Evolutionary conservation across 2,113 vertebrate species (phyloP).

Genomic region (Xenopus tropicalis): DNA sequence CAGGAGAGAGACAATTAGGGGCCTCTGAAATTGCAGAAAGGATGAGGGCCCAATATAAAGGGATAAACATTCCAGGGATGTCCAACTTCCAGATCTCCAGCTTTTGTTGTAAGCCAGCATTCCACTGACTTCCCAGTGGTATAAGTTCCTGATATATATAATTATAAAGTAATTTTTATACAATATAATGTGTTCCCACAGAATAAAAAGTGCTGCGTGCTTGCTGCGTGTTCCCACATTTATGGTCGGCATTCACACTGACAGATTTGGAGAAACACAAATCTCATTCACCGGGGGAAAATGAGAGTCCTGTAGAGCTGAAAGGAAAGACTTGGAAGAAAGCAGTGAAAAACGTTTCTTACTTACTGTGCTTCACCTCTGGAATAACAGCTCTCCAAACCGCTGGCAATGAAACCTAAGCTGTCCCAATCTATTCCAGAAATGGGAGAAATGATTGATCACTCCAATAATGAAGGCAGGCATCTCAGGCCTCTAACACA

Average conservation of each 20-base stretch:
- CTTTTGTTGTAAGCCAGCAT: too few species aligned
- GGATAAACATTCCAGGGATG: too few species aligned
- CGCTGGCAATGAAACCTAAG: slow-evolving; percentile 48
- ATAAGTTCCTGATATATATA: too few species aligned
- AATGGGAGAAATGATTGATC: slow-evolving; percentile 47
- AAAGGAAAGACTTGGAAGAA: slow-evolving; percentile 48
- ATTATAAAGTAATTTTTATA: too few species aligned
- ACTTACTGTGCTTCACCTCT: slow-evolving; percentile 21
- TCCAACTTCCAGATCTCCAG: too few species aligned
- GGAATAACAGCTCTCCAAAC: slow-evolving; percentile 50
- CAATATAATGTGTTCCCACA: too few species aligned
- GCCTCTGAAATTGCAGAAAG: too few species aligned
- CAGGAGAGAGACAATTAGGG: too few species aligned
- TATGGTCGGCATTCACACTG: slow-evolving; percentile 32
- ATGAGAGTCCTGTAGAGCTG: slow-evolving; percentile 29
- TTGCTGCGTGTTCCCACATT: not conserved
- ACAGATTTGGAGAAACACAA: slow-evolving; percentile 50
- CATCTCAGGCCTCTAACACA: slow-evolving; percentile 29
- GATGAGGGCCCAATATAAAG: too few species aligned
- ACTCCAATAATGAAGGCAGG: slow-evolving; percentile 47
- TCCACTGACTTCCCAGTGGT: too few species aligned
- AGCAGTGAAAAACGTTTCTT: slow-evolving; percentile 46
- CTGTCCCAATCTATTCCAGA: slow-evolving; percentile 45
- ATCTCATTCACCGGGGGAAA: slow-evolving; percentile 35
- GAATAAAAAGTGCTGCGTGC: not conserved